phyloP scores from a whole-genome alignment of 2,797 vertebrate species.

The Heterohyrax brucei region DNA sequence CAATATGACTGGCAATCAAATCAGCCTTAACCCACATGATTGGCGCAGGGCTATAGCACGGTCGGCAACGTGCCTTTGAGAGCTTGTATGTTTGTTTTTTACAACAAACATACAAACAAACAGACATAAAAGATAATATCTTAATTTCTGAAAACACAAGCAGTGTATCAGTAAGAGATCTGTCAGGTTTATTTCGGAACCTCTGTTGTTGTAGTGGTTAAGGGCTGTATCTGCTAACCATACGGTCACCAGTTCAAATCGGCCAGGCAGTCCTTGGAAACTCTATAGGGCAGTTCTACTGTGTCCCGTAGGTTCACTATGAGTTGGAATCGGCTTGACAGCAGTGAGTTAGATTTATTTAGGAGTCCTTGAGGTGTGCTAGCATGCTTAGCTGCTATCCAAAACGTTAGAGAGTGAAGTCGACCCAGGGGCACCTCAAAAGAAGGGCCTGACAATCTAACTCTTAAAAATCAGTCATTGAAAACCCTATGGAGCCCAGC shows the following conservation, averaged over 20 bases:
- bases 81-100: not conserved
- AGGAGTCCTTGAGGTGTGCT: too few species aligned
- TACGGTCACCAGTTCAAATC: too few species aligned
- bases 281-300: too few species aligned
- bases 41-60: conserved; percentile 77
- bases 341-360: too few species aligned
- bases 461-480: too few species aligned
- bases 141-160: conserved; percentile 60
- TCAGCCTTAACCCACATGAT: conserved; percentile 68
- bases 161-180: not conserved
- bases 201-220: not conserved
- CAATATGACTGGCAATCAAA: conserved; percentile 84
- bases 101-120: not conserved
- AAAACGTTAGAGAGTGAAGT: not conserved
- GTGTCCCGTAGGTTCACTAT: too few species aligned
- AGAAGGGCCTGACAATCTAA: not conserved
- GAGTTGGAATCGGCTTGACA: too few species aligned
- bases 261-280: too few species aligned
- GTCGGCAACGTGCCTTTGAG: not conserved
- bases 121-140: conserved; percentile 39
- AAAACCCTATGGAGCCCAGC: too few species aligned
- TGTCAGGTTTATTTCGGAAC: conserved; percentile 1
- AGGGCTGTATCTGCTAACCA: too few species aligned
- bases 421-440: not conserved
- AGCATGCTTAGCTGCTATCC: too few species aligned